phyloP scores from a whole-genome alignment of 2,113 vertebrate species.

The Phylloscopus trochiloides region DNA sequence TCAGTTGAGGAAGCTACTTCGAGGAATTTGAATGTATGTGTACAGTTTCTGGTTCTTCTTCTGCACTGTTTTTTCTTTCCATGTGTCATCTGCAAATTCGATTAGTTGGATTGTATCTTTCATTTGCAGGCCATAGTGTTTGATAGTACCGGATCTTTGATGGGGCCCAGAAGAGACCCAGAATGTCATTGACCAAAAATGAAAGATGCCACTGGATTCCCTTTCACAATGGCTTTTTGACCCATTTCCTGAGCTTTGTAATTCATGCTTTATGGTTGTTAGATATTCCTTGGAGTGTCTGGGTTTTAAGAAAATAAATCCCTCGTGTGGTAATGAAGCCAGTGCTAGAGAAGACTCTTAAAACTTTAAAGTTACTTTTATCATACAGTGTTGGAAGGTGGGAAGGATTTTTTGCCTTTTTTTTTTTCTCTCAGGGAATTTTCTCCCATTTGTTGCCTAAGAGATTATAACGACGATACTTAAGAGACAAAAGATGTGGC shows the following conservation, averaged over 20 bases:
- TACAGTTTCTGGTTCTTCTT: background rate
- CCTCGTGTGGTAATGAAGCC: background rate
- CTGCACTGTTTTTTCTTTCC: background rate
- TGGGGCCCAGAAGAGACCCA: background rate
- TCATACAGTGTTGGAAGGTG: background rate
- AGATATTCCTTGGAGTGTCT: background rate
- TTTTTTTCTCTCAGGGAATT: background rate
- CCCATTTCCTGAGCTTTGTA: background rate
- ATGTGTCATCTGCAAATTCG: background rate
- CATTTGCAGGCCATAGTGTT: background rate
- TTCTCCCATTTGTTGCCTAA: background rate
- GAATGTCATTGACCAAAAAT: background rate
- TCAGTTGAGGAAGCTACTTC: background rate
- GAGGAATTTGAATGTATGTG: background rate
- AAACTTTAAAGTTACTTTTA: background rate
- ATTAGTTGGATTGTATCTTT: background rate
- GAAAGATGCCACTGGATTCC: background rate
- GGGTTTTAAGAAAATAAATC: background rate
- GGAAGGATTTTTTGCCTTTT: background rate
- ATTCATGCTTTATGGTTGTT: background rate
- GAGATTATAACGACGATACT: fast-evolving
- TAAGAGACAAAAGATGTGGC: background rate
- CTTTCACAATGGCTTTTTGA: background rate
- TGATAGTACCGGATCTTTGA: background rate
- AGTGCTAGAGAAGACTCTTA: background rate